A percentile compares a stretch with the other conserved stretches of the same genome.
Evolutionary conservation across 2,113 vertebrate genomes (phyloP).

Genomic region (Notechis scutatus): DNA sequence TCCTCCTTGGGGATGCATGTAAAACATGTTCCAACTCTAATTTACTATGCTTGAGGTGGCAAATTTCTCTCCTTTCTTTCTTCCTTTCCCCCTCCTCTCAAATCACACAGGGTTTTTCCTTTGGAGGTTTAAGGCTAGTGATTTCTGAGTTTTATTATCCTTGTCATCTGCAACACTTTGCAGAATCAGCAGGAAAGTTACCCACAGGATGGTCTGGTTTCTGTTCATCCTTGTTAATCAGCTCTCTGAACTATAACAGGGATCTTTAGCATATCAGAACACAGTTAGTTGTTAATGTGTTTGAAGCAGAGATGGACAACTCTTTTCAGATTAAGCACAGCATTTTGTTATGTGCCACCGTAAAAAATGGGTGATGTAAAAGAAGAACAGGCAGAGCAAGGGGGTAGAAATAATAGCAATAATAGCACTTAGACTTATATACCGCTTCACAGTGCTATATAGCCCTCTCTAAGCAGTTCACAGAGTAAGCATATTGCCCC

Average conservation of each 20-base stretch:
- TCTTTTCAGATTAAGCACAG: neutral
- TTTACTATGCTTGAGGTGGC: neutral
- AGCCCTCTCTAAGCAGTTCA: neutral
- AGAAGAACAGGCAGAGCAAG: neutral
- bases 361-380: neutral
- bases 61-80: neutral
- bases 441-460: neutral
- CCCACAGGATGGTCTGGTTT: constrained; percentile 35
- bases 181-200: constrained; percentile 24
- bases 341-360: neutral
- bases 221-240: constrained; percentile 44
- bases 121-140: constrained; percentile 1
- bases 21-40: neutral
- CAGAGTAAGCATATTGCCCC: neutral
- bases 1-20: constrained; percentile 11
- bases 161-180: constrained; percentile 16
- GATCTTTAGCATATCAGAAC: neutral
- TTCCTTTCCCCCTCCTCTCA: neutral
- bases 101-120: neutral
- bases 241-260: neutral
- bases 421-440: neutral
- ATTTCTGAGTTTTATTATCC: constrained; percentile 19
- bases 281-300: neutral
- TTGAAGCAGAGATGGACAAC: neutral
- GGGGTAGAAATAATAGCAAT: neutral